Percentiles rank a stretch among this genome's conserved stretches.
Evolutionary conservation across 1,140 invertebrate genomes (phyloP).

Genomic region (Ladona fulva): DNA sequence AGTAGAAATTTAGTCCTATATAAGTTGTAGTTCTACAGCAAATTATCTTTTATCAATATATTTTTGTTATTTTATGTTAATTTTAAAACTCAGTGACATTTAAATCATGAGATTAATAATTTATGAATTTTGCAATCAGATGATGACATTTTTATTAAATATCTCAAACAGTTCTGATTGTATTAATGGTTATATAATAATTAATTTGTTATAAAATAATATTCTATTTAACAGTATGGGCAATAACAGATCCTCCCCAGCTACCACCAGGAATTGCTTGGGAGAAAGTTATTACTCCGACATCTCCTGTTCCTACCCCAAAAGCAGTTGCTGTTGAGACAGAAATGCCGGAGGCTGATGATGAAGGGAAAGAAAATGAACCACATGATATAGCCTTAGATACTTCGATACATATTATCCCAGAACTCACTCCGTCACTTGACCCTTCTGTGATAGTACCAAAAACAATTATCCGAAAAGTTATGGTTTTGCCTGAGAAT

Average conservation of each 20-base stretch:
- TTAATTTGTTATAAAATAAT: background rate
- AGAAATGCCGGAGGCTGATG: background rate
- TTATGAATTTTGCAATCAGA: no score
- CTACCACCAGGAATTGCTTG: background rate
- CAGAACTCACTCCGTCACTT: background rate
- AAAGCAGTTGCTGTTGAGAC: background rate
- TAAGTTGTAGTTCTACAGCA: no score
- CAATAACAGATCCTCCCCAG: background rate
- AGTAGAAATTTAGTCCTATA: no score
- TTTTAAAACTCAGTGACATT: no score
- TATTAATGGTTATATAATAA: no score
- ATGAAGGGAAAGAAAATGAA: background rate
- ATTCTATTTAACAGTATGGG: background rate
- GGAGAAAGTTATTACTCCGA: background rate
- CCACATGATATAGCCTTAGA: background rate
- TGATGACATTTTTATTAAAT: no score
- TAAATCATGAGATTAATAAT: no score
- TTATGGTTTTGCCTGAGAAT: background rate
- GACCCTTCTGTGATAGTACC: background rate
- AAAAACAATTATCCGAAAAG: background rate
- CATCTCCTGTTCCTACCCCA: background rate
- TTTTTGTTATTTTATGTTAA: no score
- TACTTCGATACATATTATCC: background rate
- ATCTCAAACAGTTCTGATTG: no score
- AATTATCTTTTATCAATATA: no score